These are phyloP conservation scores for Scolopax mira DNA, from an alignment of 2,113 vertebrate genomes.

Conservation along the genomic window DNA sequence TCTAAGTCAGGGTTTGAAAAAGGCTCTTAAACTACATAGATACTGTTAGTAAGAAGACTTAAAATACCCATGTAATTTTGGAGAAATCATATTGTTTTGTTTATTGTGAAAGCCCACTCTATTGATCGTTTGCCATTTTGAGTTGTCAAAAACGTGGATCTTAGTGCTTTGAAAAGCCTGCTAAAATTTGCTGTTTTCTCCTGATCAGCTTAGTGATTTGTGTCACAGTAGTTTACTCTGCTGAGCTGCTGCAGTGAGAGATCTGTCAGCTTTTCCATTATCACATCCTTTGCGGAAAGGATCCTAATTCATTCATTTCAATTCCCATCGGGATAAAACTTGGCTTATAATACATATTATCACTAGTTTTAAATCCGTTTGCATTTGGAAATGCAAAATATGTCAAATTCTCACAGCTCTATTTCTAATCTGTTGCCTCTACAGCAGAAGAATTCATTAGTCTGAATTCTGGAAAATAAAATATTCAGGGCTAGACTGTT, in stretches of 20 bases:
- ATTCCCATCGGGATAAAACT: not conserved
- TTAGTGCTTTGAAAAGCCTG: not conserved
- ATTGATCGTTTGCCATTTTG: not conserved
- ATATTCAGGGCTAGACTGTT: conserved; percentile 25
- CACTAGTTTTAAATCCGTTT: not conserved
- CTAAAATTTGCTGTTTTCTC: not conserved
- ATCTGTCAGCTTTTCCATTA: not conserved
- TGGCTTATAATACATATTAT: not conserved
- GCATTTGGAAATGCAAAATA: conserved; percentile 6
- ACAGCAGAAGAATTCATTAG: conserved; percentile 5
- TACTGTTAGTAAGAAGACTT: not conserved
- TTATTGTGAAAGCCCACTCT: not conserved
- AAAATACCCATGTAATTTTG: not conserved
- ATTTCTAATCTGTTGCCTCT: not conserved
- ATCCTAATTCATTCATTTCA: not conserved
- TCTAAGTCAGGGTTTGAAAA: not conserved
- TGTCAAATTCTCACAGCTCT: not conserved
- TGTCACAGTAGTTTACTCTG: not conserved
- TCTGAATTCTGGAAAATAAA: conserved; percentile 5
- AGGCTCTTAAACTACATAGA: not conserved
- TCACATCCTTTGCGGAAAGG: not conserved
- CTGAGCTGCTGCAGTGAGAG: not conserved
- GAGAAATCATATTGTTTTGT: not conserved
- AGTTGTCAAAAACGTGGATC: not conserved
- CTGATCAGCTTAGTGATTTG: not conserved